phyloP scores from a whole-genome alignment of 2,888 invertebrate species.

The Orgyia antiqua region DNA sequence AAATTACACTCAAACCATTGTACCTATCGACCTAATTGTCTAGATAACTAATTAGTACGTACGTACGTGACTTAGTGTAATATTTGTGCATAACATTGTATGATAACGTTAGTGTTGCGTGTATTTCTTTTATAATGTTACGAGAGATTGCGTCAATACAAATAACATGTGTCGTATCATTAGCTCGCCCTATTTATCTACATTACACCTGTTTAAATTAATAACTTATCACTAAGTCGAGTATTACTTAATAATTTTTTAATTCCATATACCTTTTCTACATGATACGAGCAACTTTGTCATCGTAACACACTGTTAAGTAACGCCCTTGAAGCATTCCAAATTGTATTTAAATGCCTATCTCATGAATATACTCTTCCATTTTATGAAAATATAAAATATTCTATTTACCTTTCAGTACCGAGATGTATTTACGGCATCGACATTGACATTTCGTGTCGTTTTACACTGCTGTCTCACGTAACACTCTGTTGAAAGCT shows the following conservation, averaged over 20 bases:
- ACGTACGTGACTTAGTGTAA: conserved; percentile 2
- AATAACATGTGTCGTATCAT: conserved; percentile 19
- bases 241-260: conserved; percentile 13
- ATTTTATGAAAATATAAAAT: too few relatives aligned
- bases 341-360: too few relatives aligned
- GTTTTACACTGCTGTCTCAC: conserved; percentile 14
- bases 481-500: conserved; percentile 14
- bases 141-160: conserved; percentile 17
- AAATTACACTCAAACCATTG: too few relatives aligned
- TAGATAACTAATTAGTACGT: conserved; percentile 5
- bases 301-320: too few relatives aligned
- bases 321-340: too few relatives aligned
- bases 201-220: conserved; percentile 21
- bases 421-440: too few relatives aligned
- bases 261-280: too few relatives aligned
- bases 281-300: too few relatives aligned
- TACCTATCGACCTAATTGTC: conserved; percentile 1
- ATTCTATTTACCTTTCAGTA: too few relatives aligned
- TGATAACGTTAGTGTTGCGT: conserved; percentile 1
- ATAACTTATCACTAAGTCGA: conserved; percentile 12
- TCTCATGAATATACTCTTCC: too few relatives aligned
- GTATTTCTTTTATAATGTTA: conserved; percentile 7
- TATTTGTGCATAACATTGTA: conserved; percentile 6
- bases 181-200: conserved; percentile 21
- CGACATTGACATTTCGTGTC: conserved; percentile 35